Conservation (phyloP, 2,113 vertebrate genomes). For the Paraplagusia blochii region DNA sequence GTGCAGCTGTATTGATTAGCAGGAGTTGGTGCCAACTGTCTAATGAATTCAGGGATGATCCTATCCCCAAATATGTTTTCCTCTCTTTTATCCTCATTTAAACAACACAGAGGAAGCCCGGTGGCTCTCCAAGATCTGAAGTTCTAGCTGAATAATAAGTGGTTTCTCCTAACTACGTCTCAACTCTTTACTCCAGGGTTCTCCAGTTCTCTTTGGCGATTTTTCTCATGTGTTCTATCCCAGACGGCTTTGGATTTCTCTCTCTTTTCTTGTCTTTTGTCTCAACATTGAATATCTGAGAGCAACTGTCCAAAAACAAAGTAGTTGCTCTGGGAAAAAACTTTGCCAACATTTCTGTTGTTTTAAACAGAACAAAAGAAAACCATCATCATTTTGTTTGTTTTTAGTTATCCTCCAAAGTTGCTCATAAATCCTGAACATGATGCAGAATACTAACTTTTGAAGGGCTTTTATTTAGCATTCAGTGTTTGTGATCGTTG, state of each 20-base stretch:
- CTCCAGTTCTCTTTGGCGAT: constrained; percentile 13
- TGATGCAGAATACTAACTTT: too few relatives aligned
- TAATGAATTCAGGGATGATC: constrained; percentile 21
- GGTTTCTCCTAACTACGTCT: constrained; percentile 9
- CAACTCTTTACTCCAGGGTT: constrained; percentile 3
- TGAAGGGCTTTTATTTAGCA: too few relatives aligned
- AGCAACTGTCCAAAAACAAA: background rate
- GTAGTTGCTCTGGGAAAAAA: background rate
- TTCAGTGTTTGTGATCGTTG: too few relatives aligned
- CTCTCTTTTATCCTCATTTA: constrained; percentile 10
- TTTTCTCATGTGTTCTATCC: constrained; percentile 4
- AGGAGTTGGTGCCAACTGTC: background rate
- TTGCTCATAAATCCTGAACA: background rate
- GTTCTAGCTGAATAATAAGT: constrained; percentile 38
- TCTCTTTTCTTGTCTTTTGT: constrained; percentile 1
- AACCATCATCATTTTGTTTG: too few relatives aligned
- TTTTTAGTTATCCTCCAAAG: constrained; percentile 5
- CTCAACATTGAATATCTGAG: background rate
- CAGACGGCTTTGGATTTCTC: constrained; percentile 8
- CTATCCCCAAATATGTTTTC: constrained; percentile 25
- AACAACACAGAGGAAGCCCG: constrained; percentile 15
- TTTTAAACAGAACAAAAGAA: constrained; percentile 17
- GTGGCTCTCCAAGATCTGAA: constrained; percentile 38
- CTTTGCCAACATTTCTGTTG: background rate
- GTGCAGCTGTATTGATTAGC: background rate